Evolutionary conservation across 2,113 vertebrate species (phyloP).

Genomic region (Myanophis thanlyinensis): DNA sequence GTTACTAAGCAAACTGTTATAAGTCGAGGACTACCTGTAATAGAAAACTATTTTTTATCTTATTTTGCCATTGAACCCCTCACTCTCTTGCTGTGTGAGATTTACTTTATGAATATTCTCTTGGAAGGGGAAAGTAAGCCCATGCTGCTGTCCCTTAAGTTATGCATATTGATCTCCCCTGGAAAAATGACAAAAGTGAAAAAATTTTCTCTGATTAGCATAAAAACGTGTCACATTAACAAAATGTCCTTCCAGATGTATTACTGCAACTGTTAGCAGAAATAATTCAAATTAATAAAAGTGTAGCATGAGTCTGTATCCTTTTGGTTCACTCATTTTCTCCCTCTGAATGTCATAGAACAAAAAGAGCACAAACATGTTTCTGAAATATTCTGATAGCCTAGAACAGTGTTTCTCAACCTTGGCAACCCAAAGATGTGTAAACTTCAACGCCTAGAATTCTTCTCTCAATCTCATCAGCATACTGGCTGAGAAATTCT

Average conservation of each 20-base stretch:
- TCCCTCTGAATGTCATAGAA: background rate
- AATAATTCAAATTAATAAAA: background rate
- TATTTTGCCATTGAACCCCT: background rate
- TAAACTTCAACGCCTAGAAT: too few relatives aligned
- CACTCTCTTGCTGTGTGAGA: background rate
- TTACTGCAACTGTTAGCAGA: background rate
- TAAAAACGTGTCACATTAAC: background rate
- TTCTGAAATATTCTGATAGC: slow-evolving; percentile 29
- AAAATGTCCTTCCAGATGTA: background rate
- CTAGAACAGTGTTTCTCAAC: background rate
- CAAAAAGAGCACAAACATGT: background rate
- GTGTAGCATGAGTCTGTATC: background rate
- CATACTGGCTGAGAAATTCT: too few relatives aligned
- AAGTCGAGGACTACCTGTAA: too few relatives aligned
- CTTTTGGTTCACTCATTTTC: background rate
- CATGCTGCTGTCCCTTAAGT: background rate
- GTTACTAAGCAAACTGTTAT: too few relatives aligned
- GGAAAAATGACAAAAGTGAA: background rate
- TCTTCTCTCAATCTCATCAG: too few relatives aligned
- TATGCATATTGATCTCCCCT: background rate
- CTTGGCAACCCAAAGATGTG: too few relatives aligned
- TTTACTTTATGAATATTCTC: background rate
- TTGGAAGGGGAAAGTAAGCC: background rate
- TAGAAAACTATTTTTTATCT: background rate
- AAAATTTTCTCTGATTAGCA: background rate